Percentiles rank a stretch among this genome's conserved stretches.
These are phyloP conservation scores for Habroteleia sp. DNA, from an alignment of 2,888 invertebrate species.

Conservation along the genomic window DNA sequence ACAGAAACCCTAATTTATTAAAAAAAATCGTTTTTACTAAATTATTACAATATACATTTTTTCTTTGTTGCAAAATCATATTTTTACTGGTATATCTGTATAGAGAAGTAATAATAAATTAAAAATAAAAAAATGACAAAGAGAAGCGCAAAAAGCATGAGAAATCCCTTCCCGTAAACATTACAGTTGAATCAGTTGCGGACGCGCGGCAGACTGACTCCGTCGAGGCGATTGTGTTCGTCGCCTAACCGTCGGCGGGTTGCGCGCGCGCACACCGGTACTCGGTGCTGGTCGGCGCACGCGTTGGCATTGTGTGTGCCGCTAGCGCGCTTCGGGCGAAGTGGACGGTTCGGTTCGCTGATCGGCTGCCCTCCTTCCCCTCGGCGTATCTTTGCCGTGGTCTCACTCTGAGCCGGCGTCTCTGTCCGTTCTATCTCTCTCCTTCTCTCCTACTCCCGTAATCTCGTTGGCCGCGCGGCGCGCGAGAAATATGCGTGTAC, in stretches of 20 bases:
- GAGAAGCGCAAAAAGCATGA: too few species aligned
- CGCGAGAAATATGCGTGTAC: constrained; percentile 73
- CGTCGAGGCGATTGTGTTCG: constrained; percentile 9
- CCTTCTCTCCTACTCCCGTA: constrained; percentile 19
- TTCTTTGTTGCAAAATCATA: too few species aligned
- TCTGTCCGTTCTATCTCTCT: background rate
- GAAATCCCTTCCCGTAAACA: too few species aligned
- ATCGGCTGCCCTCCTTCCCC: constrained; percentile 14
- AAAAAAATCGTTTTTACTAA: too few species aligned
- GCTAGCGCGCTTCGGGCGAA: constrained; percentile 66
- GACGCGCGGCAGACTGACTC: too few species aligned
- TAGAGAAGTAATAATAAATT: too few species aligned
- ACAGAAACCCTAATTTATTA: too few species aligned
- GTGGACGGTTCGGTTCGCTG: constrained; percentile 69
- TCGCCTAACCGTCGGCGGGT: background rate
- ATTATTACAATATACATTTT: too few species aligned
- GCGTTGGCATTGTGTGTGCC: constrained; percentile 64
- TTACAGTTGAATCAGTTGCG: too few species aligned
- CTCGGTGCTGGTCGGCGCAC: constrained; percentile 41
- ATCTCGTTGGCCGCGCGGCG: constrained; percentile 59
- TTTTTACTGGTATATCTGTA: too few species aligned
- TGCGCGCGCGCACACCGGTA: constrained; percentile 2
- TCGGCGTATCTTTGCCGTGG: background rate
- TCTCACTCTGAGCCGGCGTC: constrained; percentile 1
- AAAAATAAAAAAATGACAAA: too few species aligned